These are phyloP conservation scores for Drosophila sucinea DNA, from an alignment of 1,140 invertebrate genomes.

Conservation along the genomic window DNA sequence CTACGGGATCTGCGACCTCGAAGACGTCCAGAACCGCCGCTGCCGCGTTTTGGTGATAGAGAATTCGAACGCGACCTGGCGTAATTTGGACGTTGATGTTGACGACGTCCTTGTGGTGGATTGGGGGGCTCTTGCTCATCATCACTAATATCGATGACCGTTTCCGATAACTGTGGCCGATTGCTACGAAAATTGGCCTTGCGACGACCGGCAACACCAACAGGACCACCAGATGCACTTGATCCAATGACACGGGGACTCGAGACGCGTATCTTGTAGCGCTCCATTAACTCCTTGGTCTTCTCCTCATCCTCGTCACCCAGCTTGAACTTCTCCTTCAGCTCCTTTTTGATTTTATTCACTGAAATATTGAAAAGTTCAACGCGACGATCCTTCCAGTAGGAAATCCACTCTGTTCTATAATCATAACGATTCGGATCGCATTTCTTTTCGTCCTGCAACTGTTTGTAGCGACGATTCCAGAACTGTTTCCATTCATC, in stretches of 20 bases:
- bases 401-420: constrained; percentile 93
- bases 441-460: constrained; percentile 89
- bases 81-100: constrained; percentile 22
- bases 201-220: constrained; percentile 15
- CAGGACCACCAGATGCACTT: background rate
- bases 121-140: constrained; percentile 51
- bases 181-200: constrained; percentile 55
- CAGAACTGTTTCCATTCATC: constrained; percentile 95
- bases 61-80: constrained; percentile 39
- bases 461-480: constrained; percentile 91
- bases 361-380: constrained; percentile 87
- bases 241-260: constrained; percentile 32
- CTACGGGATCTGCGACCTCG: background rate
- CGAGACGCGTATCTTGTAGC: constrained; percentile 66
- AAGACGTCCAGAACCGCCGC: constrained; percentile 2
- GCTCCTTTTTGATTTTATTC: constrained; percentile 83
- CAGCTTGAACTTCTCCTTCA: constrained; percentile 84
- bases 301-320: constrained; percentile 79
- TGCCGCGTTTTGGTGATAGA: constrained; percentile 33
- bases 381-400: constrained; percentile 91
- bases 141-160: constrained; percentile 78
- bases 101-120: constrained; percentile 19
- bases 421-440: constrained; percentile 91
- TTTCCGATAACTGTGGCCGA: constrained; percentile 10
- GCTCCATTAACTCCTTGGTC: constrained; percentile 70